These are phyloP conservation scores for Bryconaethiops microstoma DNA, from an alignment of 2,797 vertebrate genomes.

Conservation along the genomic window DNA sequence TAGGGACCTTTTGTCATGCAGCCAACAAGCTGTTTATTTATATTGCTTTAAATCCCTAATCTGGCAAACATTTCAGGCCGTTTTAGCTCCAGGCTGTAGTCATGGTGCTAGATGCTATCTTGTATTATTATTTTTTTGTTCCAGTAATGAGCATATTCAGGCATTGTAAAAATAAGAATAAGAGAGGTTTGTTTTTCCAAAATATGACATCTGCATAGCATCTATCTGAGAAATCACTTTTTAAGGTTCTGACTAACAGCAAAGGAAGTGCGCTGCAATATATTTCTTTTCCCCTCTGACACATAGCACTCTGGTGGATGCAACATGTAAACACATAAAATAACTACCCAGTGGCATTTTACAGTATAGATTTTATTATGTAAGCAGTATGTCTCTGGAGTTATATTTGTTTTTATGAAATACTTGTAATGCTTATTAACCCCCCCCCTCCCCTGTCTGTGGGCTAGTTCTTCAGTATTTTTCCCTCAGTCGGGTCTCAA, in stretches of 20 bases:
- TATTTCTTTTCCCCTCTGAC: neutral
- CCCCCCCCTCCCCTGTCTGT: too few species aligned
- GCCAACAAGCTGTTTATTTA: conserved; percentile 41
- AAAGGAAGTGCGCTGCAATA: neutral
- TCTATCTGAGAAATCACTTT: neutral
- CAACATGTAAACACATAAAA: conserved; percentile 10
- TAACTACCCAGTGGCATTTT: neutral
- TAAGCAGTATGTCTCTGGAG: neutral
- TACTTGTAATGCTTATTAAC: conserved; percentile 6
- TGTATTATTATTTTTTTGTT: conserved; percentile 13
- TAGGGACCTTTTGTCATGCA: conserved; percentile 64
- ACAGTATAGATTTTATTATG: neutral
- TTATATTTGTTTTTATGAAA: conserved; percentile 13
- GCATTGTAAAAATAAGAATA: conserved; percentile 13
- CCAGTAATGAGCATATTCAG: conserved; percentile 45
- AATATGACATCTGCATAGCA: conserved; percentile 6
- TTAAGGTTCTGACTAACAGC: neutral
- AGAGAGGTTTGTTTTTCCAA: neutral
- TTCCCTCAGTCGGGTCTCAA: neutral
- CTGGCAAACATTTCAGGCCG: conserved; percentile 35
- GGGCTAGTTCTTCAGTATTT: neutral
- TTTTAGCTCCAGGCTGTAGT: conserved; percentile 39
- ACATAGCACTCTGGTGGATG: neutral
- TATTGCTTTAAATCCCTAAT: conserved; percentile 38
- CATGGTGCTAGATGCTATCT: conserved; percentile 28